Evolutionary conservation across 1,140 invertebrate genomes (phyloP).

Genomic region (Tetragnatha versicolor): DNA sequence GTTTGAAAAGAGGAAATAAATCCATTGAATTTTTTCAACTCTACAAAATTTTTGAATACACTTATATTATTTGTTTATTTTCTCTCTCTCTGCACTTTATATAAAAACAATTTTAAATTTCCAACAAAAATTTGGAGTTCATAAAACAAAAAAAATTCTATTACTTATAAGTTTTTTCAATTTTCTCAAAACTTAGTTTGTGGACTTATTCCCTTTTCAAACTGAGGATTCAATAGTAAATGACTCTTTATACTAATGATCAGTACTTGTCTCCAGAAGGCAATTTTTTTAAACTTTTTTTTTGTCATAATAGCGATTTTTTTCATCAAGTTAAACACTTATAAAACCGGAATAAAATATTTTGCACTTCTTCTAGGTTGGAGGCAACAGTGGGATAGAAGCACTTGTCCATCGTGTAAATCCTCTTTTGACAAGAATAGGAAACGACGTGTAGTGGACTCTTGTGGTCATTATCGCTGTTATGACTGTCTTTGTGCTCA

Average conservation of each 20-base stretch:
- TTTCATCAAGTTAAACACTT: background rate
- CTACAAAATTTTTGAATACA: too few relatives aligned
- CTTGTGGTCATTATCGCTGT: constrained; percentile 91
- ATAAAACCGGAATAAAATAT: background rate
- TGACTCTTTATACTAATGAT: background rate
- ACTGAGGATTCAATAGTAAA: background rate
- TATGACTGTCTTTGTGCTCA: constrained; percentile 86
- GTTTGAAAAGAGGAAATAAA: too few relatives aligned
- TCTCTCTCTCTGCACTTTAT: too few relatives aligned
- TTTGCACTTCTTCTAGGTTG: background rate
- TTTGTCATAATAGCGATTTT: background rate
- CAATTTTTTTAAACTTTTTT: background rate
- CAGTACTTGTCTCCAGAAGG: background rate
- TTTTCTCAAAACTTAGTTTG: background rate
- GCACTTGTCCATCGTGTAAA: constrained; percentile 66
- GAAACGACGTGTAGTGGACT: constrained; percentile 89
- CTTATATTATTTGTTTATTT: too few relatives aligned
- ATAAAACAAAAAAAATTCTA: too few relatives aligned
- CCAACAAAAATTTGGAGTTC: too few relatives aligned
- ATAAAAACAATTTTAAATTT: too few relatives aligned
- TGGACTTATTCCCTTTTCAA: background rate
- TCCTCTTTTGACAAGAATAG: constrained; percentile 95
- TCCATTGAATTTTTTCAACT: too few relatives aligned
- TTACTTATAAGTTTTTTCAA: too few relatives aligned
- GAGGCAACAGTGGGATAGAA: constrained; percentile 35